Conservation (phyloP, 1,140 invertebrate genomes). For the Druon quercuslanigerum region DNA sequence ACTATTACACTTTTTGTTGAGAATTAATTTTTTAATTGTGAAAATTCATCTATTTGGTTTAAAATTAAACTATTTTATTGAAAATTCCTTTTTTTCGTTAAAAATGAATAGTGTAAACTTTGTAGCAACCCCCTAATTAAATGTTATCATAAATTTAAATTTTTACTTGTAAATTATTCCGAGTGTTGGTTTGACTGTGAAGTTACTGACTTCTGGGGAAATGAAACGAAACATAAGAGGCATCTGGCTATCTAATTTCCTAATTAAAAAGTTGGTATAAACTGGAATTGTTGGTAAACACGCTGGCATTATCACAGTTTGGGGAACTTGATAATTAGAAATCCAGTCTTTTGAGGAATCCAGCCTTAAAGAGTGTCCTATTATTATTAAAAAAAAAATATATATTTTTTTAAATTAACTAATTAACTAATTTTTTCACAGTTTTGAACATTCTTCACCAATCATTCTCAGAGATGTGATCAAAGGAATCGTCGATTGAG, state of each 20-base stretch:
- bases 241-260: slow-evolving; percentile 50
- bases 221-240: slow-evolving; percentile 62
- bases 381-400: background rate
- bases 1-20: too few relatives aligned
- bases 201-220: slow-evolving; percentile 55
- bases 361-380: slow-evolving; percentile 58
- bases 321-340: slow-evolving; percentile 58
- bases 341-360: slow-evolving; percentile 44
- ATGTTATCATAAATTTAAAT: background rate
- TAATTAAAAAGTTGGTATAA: slow-evolving; percentile 62
- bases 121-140: too few relatives aligned
- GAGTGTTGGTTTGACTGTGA: slow-evolving; percentile 62
- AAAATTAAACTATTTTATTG: too few relatives aligned
- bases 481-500: slow-evolving; percentile 35
- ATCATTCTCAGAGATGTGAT: slow-evolving; percentile 51
- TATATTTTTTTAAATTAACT: background rate
- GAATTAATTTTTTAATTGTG: too few relatives aligned
- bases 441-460: slow-evolving; percentile 38
- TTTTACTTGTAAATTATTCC: slow-evolving; percentile 59
- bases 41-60: too few relatives aligned
- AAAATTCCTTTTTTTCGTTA: too few relatives aligned
- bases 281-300: slow-evolving; percentile 54
- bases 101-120: too few relatives aligned
- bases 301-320: slow-evolving; percentile 60
- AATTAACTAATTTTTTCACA: background rate